Percentiles rank a stretch among this genome's conserved stretches.
phyloP scores from a whole-genome alignment of 1,140 invertebrate species.

The Saccostrea cuccullata region DNA sequence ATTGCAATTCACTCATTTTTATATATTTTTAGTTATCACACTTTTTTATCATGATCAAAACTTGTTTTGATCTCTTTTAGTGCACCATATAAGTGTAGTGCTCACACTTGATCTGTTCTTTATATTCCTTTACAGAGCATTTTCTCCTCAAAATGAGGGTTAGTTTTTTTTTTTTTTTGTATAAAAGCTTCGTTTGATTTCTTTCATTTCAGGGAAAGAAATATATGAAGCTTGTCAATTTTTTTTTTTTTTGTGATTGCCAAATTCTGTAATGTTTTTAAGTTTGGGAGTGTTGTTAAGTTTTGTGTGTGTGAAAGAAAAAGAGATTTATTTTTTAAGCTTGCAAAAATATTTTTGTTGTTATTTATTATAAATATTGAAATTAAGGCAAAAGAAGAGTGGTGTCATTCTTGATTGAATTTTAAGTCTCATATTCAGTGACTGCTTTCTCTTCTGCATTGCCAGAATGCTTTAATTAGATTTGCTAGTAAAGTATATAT shows the following conservation, averaged over 20 bases:
- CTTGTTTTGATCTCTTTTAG: neutral
- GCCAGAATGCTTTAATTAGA: constrained; percentile 16
- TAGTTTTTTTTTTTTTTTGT: neutral
- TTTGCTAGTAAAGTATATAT: neutral
- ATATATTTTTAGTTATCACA: constrained; percentile 17
- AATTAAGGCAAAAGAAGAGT: too few species aligned
- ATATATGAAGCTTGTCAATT: neutral
- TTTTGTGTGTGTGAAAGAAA: neutral
- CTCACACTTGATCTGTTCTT: neutral
- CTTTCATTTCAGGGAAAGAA: neutral
- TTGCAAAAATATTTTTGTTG: neutral
- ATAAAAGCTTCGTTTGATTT: neutral
- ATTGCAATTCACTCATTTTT: constrained; percentile 26
- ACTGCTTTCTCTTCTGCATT: neutral
- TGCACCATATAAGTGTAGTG: neutral
- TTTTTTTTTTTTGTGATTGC: neutral
- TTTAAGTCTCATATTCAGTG: too few species aligned
- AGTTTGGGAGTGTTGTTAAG: neutral
- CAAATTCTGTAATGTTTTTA: neutral
- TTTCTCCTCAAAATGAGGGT: constrained; percentile 11
- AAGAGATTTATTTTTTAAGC: neutral
- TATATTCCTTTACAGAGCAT: constrained; percentile 33
- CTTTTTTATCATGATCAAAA: constrained; percentile 1
- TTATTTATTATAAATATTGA: too few species aligned
- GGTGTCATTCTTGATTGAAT: too few species aligned